Base-by-base conservation (phyloP, 2,113 vertebrate genomes). In the Protobothrops mucrosquamatus region DNA sequence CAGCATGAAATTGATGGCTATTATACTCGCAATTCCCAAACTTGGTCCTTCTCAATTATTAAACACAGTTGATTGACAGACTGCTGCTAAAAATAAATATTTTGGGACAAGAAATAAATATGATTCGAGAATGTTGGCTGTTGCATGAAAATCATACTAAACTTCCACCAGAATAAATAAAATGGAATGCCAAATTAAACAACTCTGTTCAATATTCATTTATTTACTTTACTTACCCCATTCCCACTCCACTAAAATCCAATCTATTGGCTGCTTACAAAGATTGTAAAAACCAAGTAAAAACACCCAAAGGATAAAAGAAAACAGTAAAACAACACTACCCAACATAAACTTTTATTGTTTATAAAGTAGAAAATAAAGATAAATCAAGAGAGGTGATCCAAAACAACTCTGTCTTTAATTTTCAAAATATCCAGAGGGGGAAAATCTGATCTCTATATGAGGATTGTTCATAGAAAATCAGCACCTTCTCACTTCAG, bases 71-170 rank as follows among this genome's bases (percentile, higher is more conserved):
- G 94, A 97, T 95, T 97, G 96, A 97, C 97, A 98, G 97, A 96
- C 94, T 96, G 56, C 86, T 95, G 93, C 97, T 96, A 96, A 97
- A 96, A 97, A 96, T 95, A 98, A 98, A 98, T 97, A 94, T 95
- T 96, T 96, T 96, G 94, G 98, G 98, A 98, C 97, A 98, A 95
- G 91, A 87, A 97, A 96, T 95, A 96, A 97, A 96, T 96, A 95
- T 96, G 94, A 97, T 95, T 95, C 59, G 57, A 96, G 96, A 95
- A 93, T 96, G 92, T 95, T 88, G 34, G 3, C 89, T 93, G 74
- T 94, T 93, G 92, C 95, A 96, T 96, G 92, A 97, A 95, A 96
- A 97, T 96, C 90, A 57, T 89, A 92, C 85, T 96, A 87, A 92
- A 90, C 94, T 96, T 97, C 95, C 91, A 95, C 96, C 93, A 96